A percentile compares a stretch with the other conserved stretches of the same genome.
Evolutionary conservation across 2,888 invertebrate species (phyloP).

Genomic region (Leptopilina drosophilae): DNA sequence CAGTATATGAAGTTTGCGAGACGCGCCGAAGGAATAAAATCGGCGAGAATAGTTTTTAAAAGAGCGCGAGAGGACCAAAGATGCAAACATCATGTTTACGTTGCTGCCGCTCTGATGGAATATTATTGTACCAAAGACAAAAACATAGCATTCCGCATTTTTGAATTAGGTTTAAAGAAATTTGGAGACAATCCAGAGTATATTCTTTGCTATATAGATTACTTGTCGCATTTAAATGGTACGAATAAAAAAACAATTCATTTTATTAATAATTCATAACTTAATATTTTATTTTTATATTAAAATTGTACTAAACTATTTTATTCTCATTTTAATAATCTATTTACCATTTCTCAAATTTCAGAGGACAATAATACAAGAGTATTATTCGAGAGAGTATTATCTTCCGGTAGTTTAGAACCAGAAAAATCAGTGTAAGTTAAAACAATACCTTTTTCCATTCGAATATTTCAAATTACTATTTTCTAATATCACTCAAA

Average conservation of each 20-base stretch:
- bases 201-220: conserved; percentile 96
- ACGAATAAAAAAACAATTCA: conserved; percentile 59
- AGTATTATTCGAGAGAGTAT: conserved; percentile 97
- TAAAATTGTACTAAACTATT: no score
- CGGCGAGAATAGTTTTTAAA: conserved; percentile 96
- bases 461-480: no score
- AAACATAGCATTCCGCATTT: conserved; percentile 96
- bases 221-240: conserved; percentile 97
- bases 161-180: conserved; percentile 98
- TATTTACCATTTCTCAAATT: conserved; percentile 59
- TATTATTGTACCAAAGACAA: conserved; percentile 99
- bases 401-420: conserved; percentile 93
- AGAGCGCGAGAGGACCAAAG: conserved; percentile 93
- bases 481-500: no score
- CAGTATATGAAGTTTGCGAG: conserved; percentile 99
- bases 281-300: no score
- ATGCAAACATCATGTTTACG: conserved; percentile 93
- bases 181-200: conserved; percentile 97
- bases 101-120: conserved; percentile 98
- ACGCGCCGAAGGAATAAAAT: conserved; percentile 97
- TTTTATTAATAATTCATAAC: not conserved
- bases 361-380: conserved; percentile 99
- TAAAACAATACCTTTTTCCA: not conserved
- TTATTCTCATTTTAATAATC: no score
- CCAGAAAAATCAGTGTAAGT: conserved; percentile 93